Conservation (phyloP, 2,888 invertebrate species). For the Dynastes grantii region DNA sequence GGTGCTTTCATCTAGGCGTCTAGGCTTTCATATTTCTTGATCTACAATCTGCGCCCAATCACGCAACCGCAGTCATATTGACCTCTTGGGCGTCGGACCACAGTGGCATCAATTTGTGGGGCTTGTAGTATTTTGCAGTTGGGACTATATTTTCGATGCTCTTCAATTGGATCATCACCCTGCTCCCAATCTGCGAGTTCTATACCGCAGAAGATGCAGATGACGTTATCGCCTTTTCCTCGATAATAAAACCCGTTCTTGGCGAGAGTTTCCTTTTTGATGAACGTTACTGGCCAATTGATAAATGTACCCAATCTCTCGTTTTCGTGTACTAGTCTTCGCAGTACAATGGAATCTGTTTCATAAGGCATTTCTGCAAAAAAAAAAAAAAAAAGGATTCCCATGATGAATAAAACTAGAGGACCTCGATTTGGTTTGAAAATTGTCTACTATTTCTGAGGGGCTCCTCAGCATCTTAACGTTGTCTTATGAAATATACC, state of each 20-base stretch:
- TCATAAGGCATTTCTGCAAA: slow-evolving; percentile 24
- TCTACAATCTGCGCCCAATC: not conserved
- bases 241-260: slow-evolving; percentile 90
- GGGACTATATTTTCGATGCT: slow-evolving; percentile 79
- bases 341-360: not conserved
- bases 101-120: not conserved
- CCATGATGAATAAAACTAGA: not conserved
- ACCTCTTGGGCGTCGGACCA: not conserved
- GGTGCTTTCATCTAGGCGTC: slow-evolving; percentile 69
- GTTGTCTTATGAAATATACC: too few species aligned
- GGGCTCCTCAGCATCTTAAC: too few species aligned
- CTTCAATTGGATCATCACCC: slow-evolving; percentile 78
- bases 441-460: too few species aligned
- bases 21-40: slow-evolving; percentile 66
- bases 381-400: not conserved
- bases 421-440: too few species aligned
- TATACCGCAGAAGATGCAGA: slow-evolving; percentile 88
- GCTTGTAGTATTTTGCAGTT: slow-evolving; percentile 72
- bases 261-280: slow-evolving; percentile 81
- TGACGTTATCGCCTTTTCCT: slow-evolving; percentile 80
- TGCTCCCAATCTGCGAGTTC: slow-evolving; percentile 78
- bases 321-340: not conserved
- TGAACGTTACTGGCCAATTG: slow-evolving; percentile 77
- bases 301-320: slow-evolving; percentile 73
- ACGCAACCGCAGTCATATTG: slow-evolving; percentile 29